Evolutionary conservation across 2,888 invertebrate species (phyloP).

Genomic region (Isotomurus palustris): DNA sequence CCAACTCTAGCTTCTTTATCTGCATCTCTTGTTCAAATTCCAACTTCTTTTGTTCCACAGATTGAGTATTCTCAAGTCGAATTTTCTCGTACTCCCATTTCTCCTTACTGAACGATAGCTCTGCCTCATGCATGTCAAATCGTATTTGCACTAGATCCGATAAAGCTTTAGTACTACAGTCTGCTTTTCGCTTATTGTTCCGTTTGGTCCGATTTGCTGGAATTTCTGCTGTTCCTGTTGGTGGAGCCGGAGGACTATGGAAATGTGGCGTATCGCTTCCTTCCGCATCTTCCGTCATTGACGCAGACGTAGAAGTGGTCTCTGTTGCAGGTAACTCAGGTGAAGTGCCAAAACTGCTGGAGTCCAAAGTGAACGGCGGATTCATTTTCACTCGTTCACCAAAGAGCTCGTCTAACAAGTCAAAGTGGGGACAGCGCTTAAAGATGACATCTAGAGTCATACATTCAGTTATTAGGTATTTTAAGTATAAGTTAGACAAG

Average conservation of each 20-base stretch:
- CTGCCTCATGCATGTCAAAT: conserved; percentile 1
- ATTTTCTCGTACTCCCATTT: background rate
- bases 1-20: background rate
- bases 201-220: conserved; percentile 3
- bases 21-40: conserved; percentile 4
- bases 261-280: background rate
- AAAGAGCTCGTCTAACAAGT: conserved; percentile 16
- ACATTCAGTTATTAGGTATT: too few species aligned
- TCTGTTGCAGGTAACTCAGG: too few species aligned
- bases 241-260: background rate
- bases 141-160: background rate
- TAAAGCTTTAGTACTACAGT: background rate
- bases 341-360: background rate
- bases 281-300: too few species aligned
- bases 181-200: background rate
- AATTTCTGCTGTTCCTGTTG: background rate
- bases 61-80: background rate
- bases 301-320: too few species aligned
- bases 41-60: background rate
- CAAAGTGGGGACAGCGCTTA: conserved; percentile 10
- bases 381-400: conserved; percentile 4
- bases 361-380: conserved; percentile 12
- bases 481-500: too few species aligned
- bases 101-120: background rate
- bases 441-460: background rate